A percentile compares a stretch with the other conserved stretches of the same genome.
Evolutionary conservation across 2,888 invertebrate genomes (phyloP).

Genomic region (Apamea anceps): DNA sequence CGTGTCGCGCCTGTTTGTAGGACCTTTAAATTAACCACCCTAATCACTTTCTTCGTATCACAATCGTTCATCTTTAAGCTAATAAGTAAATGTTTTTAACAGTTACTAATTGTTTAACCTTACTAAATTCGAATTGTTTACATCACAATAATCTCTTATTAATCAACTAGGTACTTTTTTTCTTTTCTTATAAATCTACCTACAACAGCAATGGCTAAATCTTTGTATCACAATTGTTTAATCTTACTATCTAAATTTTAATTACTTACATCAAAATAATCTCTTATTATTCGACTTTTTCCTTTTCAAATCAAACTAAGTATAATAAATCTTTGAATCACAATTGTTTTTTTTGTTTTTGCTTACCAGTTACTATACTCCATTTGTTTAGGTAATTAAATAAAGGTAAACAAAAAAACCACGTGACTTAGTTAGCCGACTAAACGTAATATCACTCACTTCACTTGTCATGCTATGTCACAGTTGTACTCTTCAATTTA

Average conservation of each 20-base stretch:
- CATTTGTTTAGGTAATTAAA: slow-evolving; percentile 24
- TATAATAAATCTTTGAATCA: slow-evolving; percentile 41
- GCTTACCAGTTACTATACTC: slow-evolving; percentile 32
- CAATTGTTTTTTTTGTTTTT: slow-evolving; percentile 36
- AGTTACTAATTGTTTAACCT: no score
- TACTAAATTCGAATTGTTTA: slow-evolving; percentile 27
- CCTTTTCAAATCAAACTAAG: slow-evolving; percentile 33
- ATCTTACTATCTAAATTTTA: slow-evolving; percentile 30
- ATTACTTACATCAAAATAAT: slow-evolving; percentile 31
- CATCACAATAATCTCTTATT: slow-evolving; percentile 38
- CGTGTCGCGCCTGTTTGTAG: slow-evolving; percentile 31
- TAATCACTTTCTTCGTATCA: slow-evolving; percentile 38
- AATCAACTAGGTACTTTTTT: slow-evolving; percentile 33
- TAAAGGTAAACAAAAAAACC: slow-evolving; percentile 27
- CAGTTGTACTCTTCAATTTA: no score
- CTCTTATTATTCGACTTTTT: slow-evolving; percentile 38
- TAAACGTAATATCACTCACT: slow-evolving; percentile 30
- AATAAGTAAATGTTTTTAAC: slow-evolving; percentile 19
- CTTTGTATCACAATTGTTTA: slow-evolving; percentile 39
- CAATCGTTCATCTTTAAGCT: slow-evolving; percentile 21
- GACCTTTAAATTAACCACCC: slow-evolving; percentile 39
- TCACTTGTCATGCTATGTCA: slow-evolving; percentile 20
- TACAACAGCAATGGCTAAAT: slow-evolving; percentile 39
- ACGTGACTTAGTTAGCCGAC: slow-evolving; percentile 18
- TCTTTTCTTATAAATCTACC: slow-evolving; percentile 37